Evolutionary conservation across 2,797 vertebrate genomes (phyloP).

Genomic region (Cyprinodon diabolis): DNA sequence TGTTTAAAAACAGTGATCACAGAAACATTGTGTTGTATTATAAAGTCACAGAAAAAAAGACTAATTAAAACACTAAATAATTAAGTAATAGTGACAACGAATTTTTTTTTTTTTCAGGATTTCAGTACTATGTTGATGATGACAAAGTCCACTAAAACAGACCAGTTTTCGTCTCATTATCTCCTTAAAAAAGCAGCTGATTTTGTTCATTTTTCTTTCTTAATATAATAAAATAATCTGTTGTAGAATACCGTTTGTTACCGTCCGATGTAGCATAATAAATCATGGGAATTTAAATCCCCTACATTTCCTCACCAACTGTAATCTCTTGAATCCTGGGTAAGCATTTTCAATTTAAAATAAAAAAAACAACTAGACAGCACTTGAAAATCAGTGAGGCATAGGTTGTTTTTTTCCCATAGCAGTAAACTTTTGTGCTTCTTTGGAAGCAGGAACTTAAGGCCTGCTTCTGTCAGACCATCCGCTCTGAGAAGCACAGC

Average conservation of each 20-base stretch:
- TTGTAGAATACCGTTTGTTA: background rate
- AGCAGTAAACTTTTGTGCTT: slow-evolving; percentile 35
- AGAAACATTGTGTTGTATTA: background rate
- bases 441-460: slow-evolving; percentile 51
- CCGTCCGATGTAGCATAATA: background rate
- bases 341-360: background rate
- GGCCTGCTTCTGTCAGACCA: slow-evolving; percentile 37
- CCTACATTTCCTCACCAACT: background rate
- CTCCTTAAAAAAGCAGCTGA: background rate
- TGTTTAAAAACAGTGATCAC: background rate
- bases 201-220: background rate
- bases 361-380: slow-evolving; percentile 26
- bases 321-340: background rate
- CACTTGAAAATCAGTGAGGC: slow-evolving; percentile 48
- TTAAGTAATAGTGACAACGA: background rate
- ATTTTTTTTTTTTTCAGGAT: background rate
- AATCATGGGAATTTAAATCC: background rate
- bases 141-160: background rate
- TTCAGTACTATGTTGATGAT: background rate
- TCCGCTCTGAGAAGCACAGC: slow-evolving; percentile 11
- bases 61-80: background rate
- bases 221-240: background rate
- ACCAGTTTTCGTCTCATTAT: background rate
- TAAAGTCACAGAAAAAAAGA: background rate
- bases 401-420: slow-evolving; percentile 20